Percentiles rank a stretch among this genome's conserved stretches.
These are phyloP conservation scores for Paralinhomoeus sp. DNA, from an alignment of 2,888 invertebrate species.

Conservation along the genomic window DNA sequence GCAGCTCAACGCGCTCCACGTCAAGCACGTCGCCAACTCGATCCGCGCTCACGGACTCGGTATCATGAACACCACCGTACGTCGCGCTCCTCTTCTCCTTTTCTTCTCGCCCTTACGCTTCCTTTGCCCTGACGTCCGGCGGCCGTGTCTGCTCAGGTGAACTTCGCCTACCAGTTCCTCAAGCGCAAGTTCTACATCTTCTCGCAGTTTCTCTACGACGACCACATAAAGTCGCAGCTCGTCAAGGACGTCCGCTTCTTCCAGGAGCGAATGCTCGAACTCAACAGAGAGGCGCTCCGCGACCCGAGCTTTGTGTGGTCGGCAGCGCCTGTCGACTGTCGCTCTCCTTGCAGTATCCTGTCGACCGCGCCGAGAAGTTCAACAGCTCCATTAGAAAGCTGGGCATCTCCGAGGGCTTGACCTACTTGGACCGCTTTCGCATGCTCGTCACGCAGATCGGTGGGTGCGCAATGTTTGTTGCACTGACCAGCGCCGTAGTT, in stretches of 20 bases:
- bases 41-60: conserved; percentile 87
- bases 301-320: no score
- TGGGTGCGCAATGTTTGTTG: conserved; percentile 22
- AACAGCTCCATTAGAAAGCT: conserved; percentile 67
- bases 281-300: no score
- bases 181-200: conserved; percentile 71
- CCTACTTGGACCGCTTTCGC: conserved; percentile 75
- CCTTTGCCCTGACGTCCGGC: neutral
- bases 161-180: conserved; percentile 45
- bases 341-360: conserved; percentile 38
- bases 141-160: conserved; percentile 21
- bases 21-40: conserved; percentile 81
- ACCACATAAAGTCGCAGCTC: conserved; percentile 80
- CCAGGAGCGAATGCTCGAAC: conserved; percentile 30
- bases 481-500: no score
- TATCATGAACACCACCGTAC: conserved; percentile 72
- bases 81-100: conserved; percentile 13
- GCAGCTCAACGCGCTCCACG: conserved; percentile 77
- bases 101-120: neutral
- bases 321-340: no score
- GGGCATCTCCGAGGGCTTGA: conserved; percentile 57
- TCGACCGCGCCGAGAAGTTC: conserved; percentile 74
- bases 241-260: conserved; percentile 50
- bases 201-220: conserved; percentile 89
- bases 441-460: conserved; percentile 77